These are phyloP conservation scores for Phoxinus dragarum DNA, from an alignment of 2,797 vertebrate species.

Conservation along the genomic window DNA sequence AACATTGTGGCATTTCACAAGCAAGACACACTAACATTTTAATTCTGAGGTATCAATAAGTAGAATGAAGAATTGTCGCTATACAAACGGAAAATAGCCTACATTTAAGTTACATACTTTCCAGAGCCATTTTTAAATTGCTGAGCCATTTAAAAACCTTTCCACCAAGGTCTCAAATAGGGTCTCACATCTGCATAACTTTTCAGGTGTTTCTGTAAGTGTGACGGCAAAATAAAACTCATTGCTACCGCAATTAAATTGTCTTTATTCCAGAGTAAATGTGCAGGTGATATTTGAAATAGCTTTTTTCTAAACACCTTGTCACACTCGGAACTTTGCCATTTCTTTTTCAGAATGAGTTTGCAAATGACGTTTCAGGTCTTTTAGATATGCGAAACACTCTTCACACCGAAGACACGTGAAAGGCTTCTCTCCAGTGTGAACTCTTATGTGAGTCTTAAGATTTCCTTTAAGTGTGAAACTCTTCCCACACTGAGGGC, in stretches of 20 bases:
- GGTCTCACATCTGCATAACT: background rate
- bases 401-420: background rate
- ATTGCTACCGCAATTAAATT: background rate
- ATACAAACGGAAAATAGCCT: background rate
- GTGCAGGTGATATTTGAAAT: background rate
- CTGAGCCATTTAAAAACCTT: conserved; percentile 1
- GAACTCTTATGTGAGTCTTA: background rate
- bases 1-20: background rate
- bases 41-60: background rate
- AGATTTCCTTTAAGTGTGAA: background rate
- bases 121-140: background rate
- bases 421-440: background rate
- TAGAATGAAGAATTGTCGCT: background rate
- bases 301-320: background rate
- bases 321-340: background rate
- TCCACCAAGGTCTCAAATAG: background rate
- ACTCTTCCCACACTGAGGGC: background rate
- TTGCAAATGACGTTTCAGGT: background rate
- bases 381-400: background rate
- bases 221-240: too few species aligned
- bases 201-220: background rate
- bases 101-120: background rate
- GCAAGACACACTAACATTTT: background rate
- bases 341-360: background rate
- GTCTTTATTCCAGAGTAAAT: background rate